Conservation (phyloP, 2,797 vertebrate species). For the Eremophila alpestris region DNA sequence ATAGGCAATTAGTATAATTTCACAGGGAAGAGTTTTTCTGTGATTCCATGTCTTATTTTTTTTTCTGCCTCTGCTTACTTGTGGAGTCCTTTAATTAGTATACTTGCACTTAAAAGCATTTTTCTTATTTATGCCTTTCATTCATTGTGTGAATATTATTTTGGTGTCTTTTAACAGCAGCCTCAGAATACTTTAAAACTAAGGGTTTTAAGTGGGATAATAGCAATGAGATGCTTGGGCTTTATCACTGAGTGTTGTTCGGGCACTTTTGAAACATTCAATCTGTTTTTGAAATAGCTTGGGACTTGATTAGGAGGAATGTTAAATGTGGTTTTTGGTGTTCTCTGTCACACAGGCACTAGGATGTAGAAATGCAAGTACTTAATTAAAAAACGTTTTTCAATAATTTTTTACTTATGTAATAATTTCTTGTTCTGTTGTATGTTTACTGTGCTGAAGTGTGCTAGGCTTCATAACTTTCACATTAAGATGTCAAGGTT, state of each 20-base stretch:
- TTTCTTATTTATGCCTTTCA: not conserved
- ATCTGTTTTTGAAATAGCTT: not conserved
- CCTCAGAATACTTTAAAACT: not conserved
- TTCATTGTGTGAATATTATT: not conserved
- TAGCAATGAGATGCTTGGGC: not conserved
- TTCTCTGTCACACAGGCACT: not conserved
- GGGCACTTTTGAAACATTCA: not conserved
- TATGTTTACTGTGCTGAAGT: not conserved
- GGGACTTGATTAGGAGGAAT: not conserved
- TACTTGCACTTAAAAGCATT: not conserved
- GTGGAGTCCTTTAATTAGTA: not conserved
- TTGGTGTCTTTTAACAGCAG: not conserved
- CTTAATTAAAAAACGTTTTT: not conserved
- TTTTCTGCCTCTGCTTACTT: not conserved
- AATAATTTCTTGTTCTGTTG: not conserved
- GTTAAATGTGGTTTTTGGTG: not conserved
- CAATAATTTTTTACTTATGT: not conserved
- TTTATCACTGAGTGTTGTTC: not conserved
- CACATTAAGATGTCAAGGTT: not conserved
- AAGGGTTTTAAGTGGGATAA: not conserved
- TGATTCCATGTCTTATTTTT: not conserved
- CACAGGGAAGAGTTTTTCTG: not conserved
- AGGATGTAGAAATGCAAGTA: not conserved
- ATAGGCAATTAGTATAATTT: not conserved
- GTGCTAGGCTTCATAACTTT: not conserved